Evolutionary conservation across 1,140 invertebrate genomes (phyloP).

Genomic region (Idris sp.): DNA sequence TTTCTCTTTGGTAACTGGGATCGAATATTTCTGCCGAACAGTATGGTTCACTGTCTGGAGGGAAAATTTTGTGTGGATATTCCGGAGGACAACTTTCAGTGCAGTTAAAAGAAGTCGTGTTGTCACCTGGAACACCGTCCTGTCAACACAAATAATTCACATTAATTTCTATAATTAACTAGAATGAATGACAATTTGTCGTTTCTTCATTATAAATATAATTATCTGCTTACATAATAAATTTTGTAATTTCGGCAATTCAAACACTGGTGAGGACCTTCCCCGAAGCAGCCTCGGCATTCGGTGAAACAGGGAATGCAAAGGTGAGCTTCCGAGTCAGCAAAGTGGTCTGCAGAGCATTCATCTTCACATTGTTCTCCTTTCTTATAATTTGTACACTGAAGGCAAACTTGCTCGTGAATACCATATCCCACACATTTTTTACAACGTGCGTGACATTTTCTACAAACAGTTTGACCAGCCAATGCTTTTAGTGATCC

Average conservation of each 20-base stretch:
- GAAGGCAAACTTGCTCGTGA: constrained; percentile 89
- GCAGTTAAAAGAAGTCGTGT: constrained; percentile 89
- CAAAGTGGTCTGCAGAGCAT: constrained; percentile 91
- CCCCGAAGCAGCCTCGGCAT: constrained; percentile 91
- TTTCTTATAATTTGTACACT: constrained; percentile 90
- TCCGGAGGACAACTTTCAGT: constrained; percentile 89
- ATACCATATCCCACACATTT: constrained; percentile 93
- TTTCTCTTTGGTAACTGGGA: constrained; percentile 78
- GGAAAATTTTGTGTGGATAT: constrained; percentile 87
- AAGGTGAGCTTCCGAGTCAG: constrained; percentile 84
- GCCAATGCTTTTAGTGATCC: constrained; percentile 84
- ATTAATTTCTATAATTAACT: neutral
- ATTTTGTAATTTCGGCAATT: constrained; percentile 92
- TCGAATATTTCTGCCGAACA: constrained; percentile 84
- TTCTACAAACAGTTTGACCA: constrained; percentile 90
- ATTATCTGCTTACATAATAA: constrained; percentile 79
- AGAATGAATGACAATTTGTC: no score
- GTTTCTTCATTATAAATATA: no score
- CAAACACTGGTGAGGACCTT: constrained; percentile 86
- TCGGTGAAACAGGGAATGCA: constrained; percentile 89
- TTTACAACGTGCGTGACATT: constrained; percentile 93
- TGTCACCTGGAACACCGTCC: constrained; percentile 79
- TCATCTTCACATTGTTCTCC: constrained; percentile 95
- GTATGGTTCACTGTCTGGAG: constrained; percentile 86
- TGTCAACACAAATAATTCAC: constrained; percentile 55